These are phyloP conservation scores for Beris morrisii DNA, from an alignment of 2,888 invertebrate genomes.

Conservation along the genomic window DNA sequence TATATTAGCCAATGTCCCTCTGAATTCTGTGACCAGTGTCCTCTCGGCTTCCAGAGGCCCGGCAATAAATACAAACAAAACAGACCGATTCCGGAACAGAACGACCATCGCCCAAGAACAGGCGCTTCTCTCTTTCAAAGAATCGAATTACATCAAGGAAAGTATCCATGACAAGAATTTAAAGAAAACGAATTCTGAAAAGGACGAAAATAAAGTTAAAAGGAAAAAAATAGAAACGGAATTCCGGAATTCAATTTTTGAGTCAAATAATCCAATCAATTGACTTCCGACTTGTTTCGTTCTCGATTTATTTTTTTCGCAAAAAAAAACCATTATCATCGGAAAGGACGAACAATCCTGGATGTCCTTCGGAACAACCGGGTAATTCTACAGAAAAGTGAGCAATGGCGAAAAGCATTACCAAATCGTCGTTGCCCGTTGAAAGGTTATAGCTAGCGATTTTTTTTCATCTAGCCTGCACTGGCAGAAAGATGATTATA, in stretches of 20 bases:
- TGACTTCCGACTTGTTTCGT: constrained; percentile 37
- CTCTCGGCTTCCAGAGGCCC: too few species aligned
- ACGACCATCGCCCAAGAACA: too few species aligned
- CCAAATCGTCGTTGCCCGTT: background rate
- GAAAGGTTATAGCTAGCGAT: background rate
- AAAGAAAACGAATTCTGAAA: constrained; percentile 28
- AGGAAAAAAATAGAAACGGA: constrained; percentile 26
- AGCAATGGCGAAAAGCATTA: background rate
- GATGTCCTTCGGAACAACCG: constrained; percentile 18
- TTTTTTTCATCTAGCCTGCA: background rate
- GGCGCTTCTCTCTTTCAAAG: background rate
- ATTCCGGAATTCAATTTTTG: constrained; percentile 38
- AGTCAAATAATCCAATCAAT: constrained; percentile 39
- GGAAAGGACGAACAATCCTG: background rate
- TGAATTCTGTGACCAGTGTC: too few species aligned
- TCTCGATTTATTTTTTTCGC: constrained; percentile 26
- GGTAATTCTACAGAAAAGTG: background rate
- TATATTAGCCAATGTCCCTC: too few species aligned
- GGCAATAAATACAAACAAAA: too few species aligned
- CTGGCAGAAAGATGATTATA: background rate
- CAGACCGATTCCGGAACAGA: too few species aligned
- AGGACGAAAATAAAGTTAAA: background rate
- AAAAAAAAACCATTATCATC: background rate
- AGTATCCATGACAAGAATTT: constrained; percentile 37
- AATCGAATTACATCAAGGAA: constrained; percentile 31